Conservation (phyloP, 1,140 invertebrate genomes). For the Daktulosphaira vitifoliae region DNA sequence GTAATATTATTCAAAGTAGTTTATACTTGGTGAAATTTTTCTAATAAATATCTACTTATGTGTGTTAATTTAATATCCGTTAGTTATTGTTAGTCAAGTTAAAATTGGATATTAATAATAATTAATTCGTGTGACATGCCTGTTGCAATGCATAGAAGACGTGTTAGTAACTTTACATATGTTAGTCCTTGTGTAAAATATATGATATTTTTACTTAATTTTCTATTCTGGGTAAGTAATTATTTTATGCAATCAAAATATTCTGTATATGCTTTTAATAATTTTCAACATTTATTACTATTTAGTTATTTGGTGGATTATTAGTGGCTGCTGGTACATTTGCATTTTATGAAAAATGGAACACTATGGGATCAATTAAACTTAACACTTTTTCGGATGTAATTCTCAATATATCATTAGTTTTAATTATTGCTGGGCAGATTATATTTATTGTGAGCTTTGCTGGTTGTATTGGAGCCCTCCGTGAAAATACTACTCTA, state of each 20-base stretch:
- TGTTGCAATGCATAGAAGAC: conserved; percentile 40
- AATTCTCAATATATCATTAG: conserved; percentile 79
- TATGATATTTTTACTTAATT: conserved; percentile 86
- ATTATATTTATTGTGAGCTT: conserved; percentile 84
- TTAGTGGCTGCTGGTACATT: conserved; percentile 82
- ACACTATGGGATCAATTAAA: conserved; percentile 60
- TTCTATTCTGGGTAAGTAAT: conserved; percentile 80
- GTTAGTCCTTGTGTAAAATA: conserved; percentile 89
- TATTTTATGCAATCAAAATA: too few species aligned
- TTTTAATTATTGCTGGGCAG: conserved; percentile 75
- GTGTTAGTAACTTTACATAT: conserved; percentile 48
- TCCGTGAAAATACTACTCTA: conserved; percentile 85
- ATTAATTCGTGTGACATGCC: conserved; percentile 15
- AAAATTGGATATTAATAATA: too few species aligned
- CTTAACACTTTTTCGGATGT: conserved; percentile 81
- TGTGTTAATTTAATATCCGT: too few species aligned
- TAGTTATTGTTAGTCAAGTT: too few species aligned
- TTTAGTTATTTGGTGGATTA: conserved; percentile 76
- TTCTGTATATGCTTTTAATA: too few species aligned
- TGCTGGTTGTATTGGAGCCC: conserved; percentile 80
- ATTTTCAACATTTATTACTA: not conserved
- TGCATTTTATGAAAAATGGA: conserved; percentile 83
- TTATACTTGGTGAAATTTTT: too few species aligned
- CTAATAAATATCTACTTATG: too few species aligned
- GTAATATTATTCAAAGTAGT: too few species aligned